Conservation (phyloP, 2,113 vertebrate species). For the Zosterops lateralis region DNA sequence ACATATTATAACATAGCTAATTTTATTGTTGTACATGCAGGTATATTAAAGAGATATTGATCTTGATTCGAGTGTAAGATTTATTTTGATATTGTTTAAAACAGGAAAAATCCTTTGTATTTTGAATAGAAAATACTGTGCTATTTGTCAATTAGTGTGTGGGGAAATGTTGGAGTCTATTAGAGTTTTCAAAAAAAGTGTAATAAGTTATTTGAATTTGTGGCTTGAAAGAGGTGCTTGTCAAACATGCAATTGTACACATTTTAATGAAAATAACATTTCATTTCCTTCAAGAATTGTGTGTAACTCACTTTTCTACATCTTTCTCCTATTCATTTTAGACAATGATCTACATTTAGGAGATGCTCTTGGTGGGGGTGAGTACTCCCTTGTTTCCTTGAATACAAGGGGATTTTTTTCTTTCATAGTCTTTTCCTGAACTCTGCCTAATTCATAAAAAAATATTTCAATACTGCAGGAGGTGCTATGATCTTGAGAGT, state of each 20-base stretch:
- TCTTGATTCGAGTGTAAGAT: neutral
- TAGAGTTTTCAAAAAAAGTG: neutral
- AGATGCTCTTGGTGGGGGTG: constrained; percentile 45
- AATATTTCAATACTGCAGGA: neutral
- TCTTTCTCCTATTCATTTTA: neutral
- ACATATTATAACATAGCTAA: neutral
- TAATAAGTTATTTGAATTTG: neutral
- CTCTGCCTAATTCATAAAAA: neutral
- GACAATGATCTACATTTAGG: constrained; percentile 55
- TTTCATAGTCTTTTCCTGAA: neutral
- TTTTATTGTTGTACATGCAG: neutral
- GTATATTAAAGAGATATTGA: neutral
- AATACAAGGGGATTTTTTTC: neutral
- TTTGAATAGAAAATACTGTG: neutral
- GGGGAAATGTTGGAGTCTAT: neutral
- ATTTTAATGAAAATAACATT: neutral
- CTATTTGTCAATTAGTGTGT: neutral
- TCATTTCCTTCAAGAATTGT: neutral
- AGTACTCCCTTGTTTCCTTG: neutral
- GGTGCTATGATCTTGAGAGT: neutral
- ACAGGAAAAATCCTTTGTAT: neutral
- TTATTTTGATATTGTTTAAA: neutral
- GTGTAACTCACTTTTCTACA: neutral
- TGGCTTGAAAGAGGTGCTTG: neutral
- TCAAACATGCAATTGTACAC: neutral